Base-by-base conservation (phyloP, 92 coral and sea anemone genomes). In the Micromussa lordhowensis region DNA sequence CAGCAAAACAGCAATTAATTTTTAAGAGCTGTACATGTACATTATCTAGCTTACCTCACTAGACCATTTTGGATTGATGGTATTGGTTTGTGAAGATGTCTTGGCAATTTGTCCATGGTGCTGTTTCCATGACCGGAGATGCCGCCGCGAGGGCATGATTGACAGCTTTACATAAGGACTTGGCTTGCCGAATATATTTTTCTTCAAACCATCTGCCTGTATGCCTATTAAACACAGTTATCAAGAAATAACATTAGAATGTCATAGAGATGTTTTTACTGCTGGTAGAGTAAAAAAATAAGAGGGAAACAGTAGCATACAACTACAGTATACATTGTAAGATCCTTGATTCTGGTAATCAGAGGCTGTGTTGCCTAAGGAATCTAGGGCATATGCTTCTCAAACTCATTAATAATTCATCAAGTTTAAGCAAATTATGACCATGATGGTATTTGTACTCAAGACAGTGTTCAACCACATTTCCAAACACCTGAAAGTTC, bases 81-180 rank as follows among this genome's bases (percentile, higher is more conserved):
- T 98, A 70, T 92, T 92, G 16, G 92, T 70, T 71, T 96, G 95
- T 34, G 93, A 98, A 8, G 98, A 96, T 5, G 99, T 98, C 84
- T 98, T 98, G 19, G 98, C 99, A 87, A 98, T 94, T 85, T 88
- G 96, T 9, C 99, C 99, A 89, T 98, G 99, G 82, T 98, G 97
- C 79, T 90, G 97, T 64, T 96, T 96, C 99, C 99, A 98, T 34
- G 98, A 96, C 75, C 96, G 86, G 26, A 94, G 93, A 82, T 98
- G 99, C 31, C 98, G 85, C 31, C 98, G 85, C 31, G 96, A 92
- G 55, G 99, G 99, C 88, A 95, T 94, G 82, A 98, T 93, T 49
- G 97, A 94, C 82, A 98, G 89, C 89, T 98, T 98, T 28, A 98
- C 98, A 84, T 98, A 96, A 1, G 99, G 99, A 83, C 98, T 94